phyloP scores from a whole-genome alignment of 1,140 invertebrate species.

The Formica selysi region DNA sequence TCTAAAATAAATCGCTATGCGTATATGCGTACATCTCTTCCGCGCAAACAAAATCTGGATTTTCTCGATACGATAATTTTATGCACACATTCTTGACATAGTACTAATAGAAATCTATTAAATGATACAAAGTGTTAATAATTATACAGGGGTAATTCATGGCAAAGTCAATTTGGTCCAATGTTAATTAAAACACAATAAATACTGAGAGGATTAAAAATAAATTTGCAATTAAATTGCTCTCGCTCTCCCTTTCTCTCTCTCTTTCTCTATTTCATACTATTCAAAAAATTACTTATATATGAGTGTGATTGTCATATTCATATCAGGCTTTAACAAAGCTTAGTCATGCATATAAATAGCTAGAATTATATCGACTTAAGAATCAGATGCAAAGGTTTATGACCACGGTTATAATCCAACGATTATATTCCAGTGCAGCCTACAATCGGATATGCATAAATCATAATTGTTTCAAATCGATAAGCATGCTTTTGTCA shows the following conservation, averaged over 20 bases:
- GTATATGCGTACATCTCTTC: neutral
- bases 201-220: neutral
- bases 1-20: slow-evolving; percentile 42
- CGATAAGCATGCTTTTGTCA: slow-evolving; percentile 35
- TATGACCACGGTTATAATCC: neutral
- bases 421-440: slow-evolving; percentile 21
- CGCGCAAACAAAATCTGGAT: neutral
- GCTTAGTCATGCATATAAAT: neutral
- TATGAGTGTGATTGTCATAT: too few species aligned
- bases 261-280: too few species aligned
- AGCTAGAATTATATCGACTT: neutral
- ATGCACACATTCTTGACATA: neutral
- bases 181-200: neutral
- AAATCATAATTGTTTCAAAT: slow-evolving; percentile 53
- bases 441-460: slow-evolving; percentile 22
- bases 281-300: neutral
- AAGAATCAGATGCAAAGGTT: neutral
- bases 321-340: neutral
- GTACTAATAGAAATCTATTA: neutral
- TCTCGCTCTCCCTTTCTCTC: too few species aligned
- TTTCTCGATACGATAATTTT: neutral
- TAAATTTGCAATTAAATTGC: slow-evolving; percentile 5
- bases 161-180: neutral
- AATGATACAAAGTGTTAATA: neutral
- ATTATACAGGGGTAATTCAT: neutral